These are phyloP conservation scores for Apogon talboti DNA, from an alignment of 2,797 vertebrate species.

Conservation along the genomic window DNA sequence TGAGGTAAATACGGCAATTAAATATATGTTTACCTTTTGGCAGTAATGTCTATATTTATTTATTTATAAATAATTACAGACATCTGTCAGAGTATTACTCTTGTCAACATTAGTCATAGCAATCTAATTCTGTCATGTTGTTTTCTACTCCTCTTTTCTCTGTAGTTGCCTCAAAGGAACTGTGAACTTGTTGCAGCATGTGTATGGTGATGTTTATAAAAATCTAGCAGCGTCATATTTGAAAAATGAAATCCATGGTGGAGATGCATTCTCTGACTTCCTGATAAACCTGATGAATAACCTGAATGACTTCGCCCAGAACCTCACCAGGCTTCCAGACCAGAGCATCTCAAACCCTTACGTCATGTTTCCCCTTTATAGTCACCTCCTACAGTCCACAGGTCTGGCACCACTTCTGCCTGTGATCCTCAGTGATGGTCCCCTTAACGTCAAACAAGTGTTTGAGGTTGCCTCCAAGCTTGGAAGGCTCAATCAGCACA, in stretches of 20 bases:
- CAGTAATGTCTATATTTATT: no score
- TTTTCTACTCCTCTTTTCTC: slow-evolving; percentile 33
- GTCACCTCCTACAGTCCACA: slow-evolving; percentile 59
- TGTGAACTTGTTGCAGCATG: slow-evolving; percentile 68
- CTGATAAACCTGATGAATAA: slow-evolving; percentile 60
- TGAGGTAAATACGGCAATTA: no score
- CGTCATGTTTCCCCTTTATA: slow-evolving; percentile 50
- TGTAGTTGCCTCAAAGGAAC: slow-evolving; percentile 78
- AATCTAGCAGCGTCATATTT: slow-evolving; percentile 26
- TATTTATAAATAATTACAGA: no score
- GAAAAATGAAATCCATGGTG: slow-evolving; percentile 45
- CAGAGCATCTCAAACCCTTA: slow-evolving; percentile 50
- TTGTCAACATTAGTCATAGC: neutral
- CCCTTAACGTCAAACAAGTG: slow-evolving; percentile 57
- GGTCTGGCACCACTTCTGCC: slow-evolving; percentile 71
- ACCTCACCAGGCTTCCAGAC: slow-evolving; percentile 50
- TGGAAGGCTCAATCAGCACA: slow-evolving; percentile 67
- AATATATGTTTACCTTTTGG: no score
- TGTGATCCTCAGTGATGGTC: slow-evolving; percentile 46
- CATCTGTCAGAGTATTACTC: neutral
- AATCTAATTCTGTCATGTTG: neutral
- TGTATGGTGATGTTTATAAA: slow-evolving; percentile 56
- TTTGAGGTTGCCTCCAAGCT: slow-evolving; percentile 55
- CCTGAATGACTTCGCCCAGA: slow-evolving; percentile 64
- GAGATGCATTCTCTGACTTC: slow-evolving; percentile 54